phyloP scores from a whole-genome alignment of 2,888 invertebrate species.

The Nudaria mundana region DNA sequence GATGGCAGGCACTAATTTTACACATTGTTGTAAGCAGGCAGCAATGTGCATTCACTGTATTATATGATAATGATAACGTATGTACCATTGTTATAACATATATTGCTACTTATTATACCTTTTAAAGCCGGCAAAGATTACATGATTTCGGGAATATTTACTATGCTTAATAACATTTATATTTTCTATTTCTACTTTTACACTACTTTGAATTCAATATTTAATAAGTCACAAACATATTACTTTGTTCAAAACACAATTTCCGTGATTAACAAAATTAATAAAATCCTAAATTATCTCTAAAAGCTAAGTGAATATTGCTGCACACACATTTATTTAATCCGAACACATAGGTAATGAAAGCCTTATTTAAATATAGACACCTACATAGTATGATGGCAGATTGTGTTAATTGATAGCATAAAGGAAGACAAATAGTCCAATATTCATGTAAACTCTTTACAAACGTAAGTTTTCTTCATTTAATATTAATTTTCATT shows the following conservation, averaged over 20 bases:
- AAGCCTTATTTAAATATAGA: no score
- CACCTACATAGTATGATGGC: no score
- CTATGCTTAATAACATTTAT: neutral
- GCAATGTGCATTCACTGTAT: slow-evolving; percentile 7
- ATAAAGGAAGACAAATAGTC: no score
- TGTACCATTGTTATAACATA: slow-evolving; percentile 28
- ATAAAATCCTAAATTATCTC: neutral
- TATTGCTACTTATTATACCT: slow-evolving; percentile 17
- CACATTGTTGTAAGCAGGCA: slow-evolving; percentile 15
- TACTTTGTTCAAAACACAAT: neutral
- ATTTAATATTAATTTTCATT: neutral
- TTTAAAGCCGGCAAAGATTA: slow-evolving; percentile 14
- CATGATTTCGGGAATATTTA: slow-evolving; percentile 4
- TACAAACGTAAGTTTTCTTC: no score
- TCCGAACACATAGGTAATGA: no score
- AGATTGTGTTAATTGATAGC: no score
- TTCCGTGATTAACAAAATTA: neutral
- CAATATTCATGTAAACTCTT: no score
- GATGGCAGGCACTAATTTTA: slow-evolving; percentile 22
- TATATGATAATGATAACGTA: slow-evolving; percentile 3
- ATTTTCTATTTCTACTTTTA: neutral
- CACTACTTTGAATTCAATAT: neutral
- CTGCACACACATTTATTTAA: no score
- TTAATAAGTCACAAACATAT: no score
- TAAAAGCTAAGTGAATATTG: neutral